Evolutionary conservation across 1,140 invertebrate species (phyloP), one percentile per base, ranked within the genome.

Genomic region (Lepidotrigona ventralis): DNA sequence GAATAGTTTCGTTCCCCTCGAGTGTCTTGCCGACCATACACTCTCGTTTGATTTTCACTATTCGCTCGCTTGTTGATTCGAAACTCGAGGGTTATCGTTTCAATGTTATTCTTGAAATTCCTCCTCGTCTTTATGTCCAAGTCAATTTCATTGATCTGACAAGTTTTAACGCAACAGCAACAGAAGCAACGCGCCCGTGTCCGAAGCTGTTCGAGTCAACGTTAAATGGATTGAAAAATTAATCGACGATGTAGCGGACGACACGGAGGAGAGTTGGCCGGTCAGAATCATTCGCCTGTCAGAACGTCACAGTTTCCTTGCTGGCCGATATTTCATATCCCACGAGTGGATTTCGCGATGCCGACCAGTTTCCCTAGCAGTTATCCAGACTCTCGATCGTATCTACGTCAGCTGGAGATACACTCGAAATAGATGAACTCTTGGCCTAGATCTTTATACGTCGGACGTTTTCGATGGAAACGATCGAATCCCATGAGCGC

Each of bases 351-450:
- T 89, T 88, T 89, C 80, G 64, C 83, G 74, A 76, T 73, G 54
- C 63, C 70, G 69, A 60, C 46, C 69, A 23, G 39, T 12, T 53
- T 72, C 9, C 46, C 63, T 84, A 15, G 87, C 58, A 84, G 56
- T 92, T 93, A 92, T 93, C 86, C 88, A 78, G 78, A 90, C 84
- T 88, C 86, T 89, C 88, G 88, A 93, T 94, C 89, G 89, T 90
- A 90, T 91, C 90, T 92, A 92, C 92, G 90, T 93, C 92, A 91
- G 90, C 88, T 90, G 90, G 85, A 91, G 85, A 89, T 90, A 90
- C 89, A 91, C 92, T 93, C 90, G 90, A 93, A 93, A 93, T 93
- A 93, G 90, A 93, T 93, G 93, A 94, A 94, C 93, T 94, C 91
- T 94, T 94, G 93, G 91, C 93, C 93, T 91, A 94, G 91, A 93